Evolutionary conservation across 1,140 invertebrate genomes (phyloP).

Genomic region (Ptiloglossa arizonensis): DNA sequence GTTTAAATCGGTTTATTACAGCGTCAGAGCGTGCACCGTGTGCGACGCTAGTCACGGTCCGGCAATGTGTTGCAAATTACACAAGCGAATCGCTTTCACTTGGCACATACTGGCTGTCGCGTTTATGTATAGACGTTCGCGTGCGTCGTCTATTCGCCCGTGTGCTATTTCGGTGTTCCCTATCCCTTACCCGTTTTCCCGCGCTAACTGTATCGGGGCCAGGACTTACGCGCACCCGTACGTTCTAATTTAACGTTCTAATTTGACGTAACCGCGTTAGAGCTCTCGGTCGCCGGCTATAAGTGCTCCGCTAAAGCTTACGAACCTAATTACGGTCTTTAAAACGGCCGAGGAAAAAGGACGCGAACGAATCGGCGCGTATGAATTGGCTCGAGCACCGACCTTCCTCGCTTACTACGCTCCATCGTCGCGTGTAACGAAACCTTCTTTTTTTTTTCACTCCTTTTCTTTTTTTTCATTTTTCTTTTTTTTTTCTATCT

Average conservation of each 20-base stretch:
- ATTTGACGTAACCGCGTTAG: slow-evolving; percentile 61
- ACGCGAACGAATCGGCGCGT: not conserved
- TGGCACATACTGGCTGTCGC: slow-evolving; percentile 36
- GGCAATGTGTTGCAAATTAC: slow-evolving; percentile 34
- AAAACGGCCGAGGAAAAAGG: not conserved
- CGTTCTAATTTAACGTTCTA: slow-evolving; percentile 62
- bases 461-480: too few relatives aligned
- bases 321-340: slow-evolving; percentile 5
- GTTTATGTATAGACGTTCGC: slow-evolving; percentile 5
- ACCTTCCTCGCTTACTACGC: not conserved
- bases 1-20: slow-evolving; percentile 7
- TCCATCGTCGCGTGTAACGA: not conserved
- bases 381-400: not conserved
- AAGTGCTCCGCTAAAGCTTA: not conserved
- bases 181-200: slow-evolving; percentile 18
- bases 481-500: too few relatives aligned
- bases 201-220: slow-evolving; percentile 47
- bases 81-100: slow-evolving; percentile 62
- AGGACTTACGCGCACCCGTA: slow-evolving; percentile 25
- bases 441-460: too few relatives aligned
- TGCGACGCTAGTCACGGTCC: not conserved
- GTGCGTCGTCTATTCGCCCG: slow-evolving; percentile 39
- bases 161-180: slow-evolving; percentile 28
- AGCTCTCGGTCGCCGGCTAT: slow-evolving; percentile 10
- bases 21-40: slow-evolving; percentile 1